Base-by-base conservation (phyloP, 2,888 invertebrate genomes). In the Merodon equestris region DNA sequence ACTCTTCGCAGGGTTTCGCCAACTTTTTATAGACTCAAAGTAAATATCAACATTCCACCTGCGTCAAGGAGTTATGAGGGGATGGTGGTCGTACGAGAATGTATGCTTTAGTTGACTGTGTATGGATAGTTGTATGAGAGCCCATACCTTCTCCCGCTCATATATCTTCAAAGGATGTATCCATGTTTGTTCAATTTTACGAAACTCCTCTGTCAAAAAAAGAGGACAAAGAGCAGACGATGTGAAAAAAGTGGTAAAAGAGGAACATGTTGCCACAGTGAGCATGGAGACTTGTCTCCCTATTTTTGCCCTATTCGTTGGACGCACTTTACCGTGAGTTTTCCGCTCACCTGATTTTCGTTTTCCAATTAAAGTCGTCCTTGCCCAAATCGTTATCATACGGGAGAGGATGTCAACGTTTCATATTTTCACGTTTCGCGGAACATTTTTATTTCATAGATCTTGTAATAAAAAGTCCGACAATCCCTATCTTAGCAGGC, bases 31-130 rank as follows among this genome's bases (percentile, higher is more conserved):
- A 79, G 79, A 79, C 79, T 79, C 79, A 79, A 79, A 60, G 79
- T 79, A 79, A 79, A 79, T 74, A 79, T 79, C 79, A 79, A 79
- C 74, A 79, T 79, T 79, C 79, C 79, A 79, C 79, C 79, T 79
- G 79, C 48, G 79, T 74, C 79, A 79, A 79, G 74, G 79, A 79
- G 79, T 79, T 70, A 70, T 74, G 79, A 74, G 68, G 56, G 51
- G 64, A 36, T 42, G n/a, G 18, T 7, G 27, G 27, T 27, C 27
- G 27, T 7, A 2, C 54, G 40, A 61, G 60, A 66, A 64, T 79
- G 68, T 74, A 58, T 68, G 67, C 42, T 57, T 60, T 45, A 36
- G 12, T 18, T 56, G 61, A 68, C 63, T 73, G 54, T 74, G 56
- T 74, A 68, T 27, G 73, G 77, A 79, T 79, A 74, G 74, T 79